Base-by-base conservation (phyloP, 2,113 vertebrate species). In the Misgurnus anguillicaudatus region DNA sequence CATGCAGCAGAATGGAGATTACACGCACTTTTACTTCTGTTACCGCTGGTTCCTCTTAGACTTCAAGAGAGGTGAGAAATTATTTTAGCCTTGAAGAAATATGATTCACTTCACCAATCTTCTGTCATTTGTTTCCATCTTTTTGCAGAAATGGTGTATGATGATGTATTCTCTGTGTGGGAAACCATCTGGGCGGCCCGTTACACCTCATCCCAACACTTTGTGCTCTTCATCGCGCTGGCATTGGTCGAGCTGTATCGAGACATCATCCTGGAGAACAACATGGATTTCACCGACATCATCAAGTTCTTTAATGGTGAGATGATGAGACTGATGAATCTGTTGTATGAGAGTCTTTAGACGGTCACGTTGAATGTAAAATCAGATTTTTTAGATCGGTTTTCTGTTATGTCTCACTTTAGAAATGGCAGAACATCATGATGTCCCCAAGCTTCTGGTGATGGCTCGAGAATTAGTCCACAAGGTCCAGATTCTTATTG, bases 241-340 rank as follows among this genome's bases (percentile, higher is more conserved):
- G 96, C 98, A 0, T 85, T 99, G 76, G 97, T 99, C 85, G 97
- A 99, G 73, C 94, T 96, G 87, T 99, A 99, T 82, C 89, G 95
- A 4, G 96, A 98, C 87, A 98, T 99, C 80, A 99, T 99, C 86
- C 57, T 99, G 81, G 97, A 98, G 89, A 99, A 99, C 89, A 99
- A 99, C 88, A 99, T 99, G 98, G 97, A 99, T 85, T 99, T 99
- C 84, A 99, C 97, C 0, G 98, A 99, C 89, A 99, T 99, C 91
- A 99, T 99, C 91, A 99, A 99, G 86, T 99, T 99, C 90, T 99
- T 99, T 85, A 99, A 99, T 0, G 98, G 98, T 98, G 93, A 90
- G 86, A 57, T 0, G 9, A 57, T 0, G 9, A 11, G 19, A 6
- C 1, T 53, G 17, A 61, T 39, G 55, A 38, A 0, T 5, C 14